Conservation (phyloP, 2,888 invertebrate species). For the Elmis aenea region DNA sequence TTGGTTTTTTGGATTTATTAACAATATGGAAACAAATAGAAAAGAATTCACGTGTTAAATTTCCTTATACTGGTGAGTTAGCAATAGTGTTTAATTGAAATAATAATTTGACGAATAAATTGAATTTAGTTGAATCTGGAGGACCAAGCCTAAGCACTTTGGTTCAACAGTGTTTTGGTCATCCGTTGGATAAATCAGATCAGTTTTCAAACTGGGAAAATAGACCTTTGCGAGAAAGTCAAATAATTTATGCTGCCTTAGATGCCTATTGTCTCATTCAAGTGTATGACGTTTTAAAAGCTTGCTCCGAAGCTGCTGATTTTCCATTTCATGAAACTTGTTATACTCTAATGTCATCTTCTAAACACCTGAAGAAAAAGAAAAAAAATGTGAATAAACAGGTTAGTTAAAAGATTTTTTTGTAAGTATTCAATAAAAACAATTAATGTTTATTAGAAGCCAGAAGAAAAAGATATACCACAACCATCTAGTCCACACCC, state of each 20-base stretch:
- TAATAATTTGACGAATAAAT: neutral
- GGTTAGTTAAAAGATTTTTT: conserved; percentile 19
- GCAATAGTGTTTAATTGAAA: no score
- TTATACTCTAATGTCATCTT: conserved; percentile 54
- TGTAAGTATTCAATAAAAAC: neutral
- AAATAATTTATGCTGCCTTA: conserved; percentile 78
- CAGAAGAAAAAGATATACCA: conserved; percentile 12
- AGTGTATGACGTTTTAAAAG: conserved; percentile 64
- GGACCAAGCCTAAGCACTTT: conserved; percentile 62
- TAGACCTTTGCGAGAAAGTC: conserved; percentile 71
- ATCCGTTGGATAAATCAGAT: conserved; percentile 77
- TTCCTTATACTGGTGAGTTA: conserved; percentile 52
- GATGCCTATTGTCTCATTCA: conserved; percentile 85
- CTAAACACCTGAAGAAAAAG: conserved; percentile 45
- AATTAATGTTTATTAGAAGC: conserved; percentile 8
- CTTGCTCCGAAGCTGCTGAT: conserved; percentile 47
- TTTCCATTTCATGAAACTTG: conserved; percentile 62
- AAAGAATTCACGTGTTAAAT: conserved; percentile 49
- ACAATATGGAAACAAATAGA: conserved; percentile 56
- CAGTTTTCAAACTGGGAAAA: conserved; percentile 90
- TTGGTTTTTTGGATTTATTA: conserved; percentile 57
- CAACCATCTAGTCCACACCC: conserved; percentile 38
- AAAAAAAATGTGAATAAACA: conserved; percentile 43
- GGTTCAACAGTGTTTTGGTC: conserved; percentile 70
- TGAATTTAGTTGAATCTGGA: conserved; percentile 18